Percentiles rank a stretch among this genome's conserved stretches.
Conservation (phyloP, 2,113 vertebrate species). For the Dipodomys stephensi region DNA sequence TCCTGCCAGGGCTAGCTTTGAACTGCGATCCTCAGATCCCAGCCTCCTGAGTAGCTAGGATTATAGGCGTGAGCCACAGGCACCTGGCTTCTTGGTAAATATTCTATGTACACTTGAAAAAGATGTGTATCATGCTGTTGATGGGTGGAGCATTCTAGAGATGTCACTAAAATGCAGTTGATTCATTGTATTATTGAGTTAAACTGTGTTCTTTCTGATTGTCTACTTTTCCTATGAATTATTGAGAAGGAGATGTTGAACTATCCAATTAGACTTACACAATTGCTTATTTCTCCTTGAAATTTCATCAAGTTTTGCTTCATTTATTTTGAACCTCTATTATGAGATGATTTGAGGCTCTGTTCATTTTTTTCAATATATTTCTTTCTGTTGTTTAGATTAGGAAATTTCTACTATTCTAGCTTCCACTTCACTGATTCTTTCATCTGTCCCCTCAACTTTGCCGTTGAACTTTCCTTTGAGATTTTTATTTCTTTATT, state of each 20-base stretch:
- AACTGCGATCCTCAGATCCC: too few species aligned
- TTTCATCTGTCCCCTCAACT: neutral
- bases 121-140: neutral
- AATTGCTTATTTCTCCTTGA: neutral
- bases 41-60: too few species aligned
- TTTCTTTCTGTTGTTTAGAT: neutral
- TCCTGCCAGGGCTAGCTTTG: too few species aligned
- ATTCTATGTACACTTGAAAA: neutral
- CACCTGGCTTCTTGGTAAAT: neutral
- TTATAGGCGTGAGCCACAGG: too few species aligned
- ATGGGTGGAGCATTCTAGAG: neutral
- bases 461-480: neutral
- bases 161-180: neutral
- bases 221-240: conserved; percentile 31
- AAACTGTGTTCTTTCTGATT: conserved; percentile 37
- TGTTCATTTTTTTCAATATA: neutral
- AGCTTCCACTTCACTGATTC: neutral
- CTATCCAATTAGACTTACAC: neutral
- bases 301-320: conserved; percentile 16
- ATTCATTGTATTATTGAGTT: conserved; percentile 25
- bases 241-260: conserved; percentile 25
- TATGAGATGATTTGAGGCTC: neutral
- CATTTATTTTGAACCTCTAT: neutral
- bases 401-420: neutral
- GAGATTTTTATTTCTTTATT: neutral